Evolutionary conservation across 2,888 invertebrate genomes (phyloP).

Genomic region (Muschampia staudingeri): DNA sequence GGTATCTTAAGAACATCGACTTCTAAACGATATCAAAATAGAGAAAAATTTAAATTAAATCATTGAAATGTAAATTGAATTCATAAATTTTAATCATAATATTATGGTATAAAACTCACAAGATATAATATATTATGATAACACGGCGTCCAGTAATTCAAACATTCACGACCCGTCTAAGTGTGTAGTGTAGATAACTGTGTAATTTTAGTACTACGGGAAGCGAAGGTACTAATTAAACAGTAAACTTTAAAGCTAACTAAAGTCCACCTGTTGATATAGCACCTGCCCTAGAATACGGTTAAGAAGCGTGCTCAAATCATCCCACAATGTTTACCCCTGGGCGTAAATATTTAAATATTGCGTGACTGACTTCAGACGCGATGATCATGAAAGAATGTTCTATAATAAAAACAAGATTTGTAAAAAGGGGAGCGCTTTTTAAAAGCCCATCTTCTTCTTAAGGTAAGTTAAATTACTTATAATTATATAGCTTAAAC

Average conservation of each 20-base stretch:
- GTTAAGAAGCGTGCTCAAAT: slow-evolving; percentile 73
- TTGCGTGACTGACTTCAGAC: slow-evolving; percentile 77
- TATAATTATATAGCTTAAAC: slow-evolving; percentile 80
- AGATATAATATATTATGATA: slow-evolving; percentile 25
- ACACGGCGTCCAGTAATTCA: slow-evolving; percentile 28
- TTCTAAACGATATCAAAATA: too few species aligned
- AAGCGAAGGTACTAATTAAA: slow-evolving; percentile 63
- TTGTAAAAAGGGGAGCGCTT: slow-evolving; percentile 65
- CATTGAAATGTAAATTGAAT: too few species aligned
- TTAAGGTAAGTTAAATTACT: slow-evolving; percentile 64
- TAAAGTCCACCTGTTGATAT: slow-evolving; percentile 83
- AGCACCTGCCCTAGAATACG: slow-evolving; percentile 79
- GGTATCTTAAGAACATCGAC: too few species aligned
- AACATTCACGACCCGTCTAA: slow-evolving; percentile 29
- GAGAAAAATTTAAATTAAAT: too few species aligned
- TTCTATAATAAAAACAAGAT: slow-evolving; percentile 66
- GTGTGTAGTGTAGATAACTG: slow-evolving; percentile 19
- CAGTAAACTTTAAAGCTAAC: slow-evolving; percentile 61
- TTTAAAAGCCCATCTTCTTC: slow-evolving; percentile 68
- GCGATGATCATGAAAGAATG: slow-evolving; percentile 67
- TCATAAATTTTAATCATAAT: not conserved
- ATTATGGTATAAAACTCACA: not conserved
- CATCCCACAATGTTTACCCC: slow-evolving; percentile 79
- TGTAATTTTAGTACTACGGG: not conserved
- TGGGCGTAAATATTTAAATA: slow-evolving; percentile 83